Evolutionary conservation across 2,888 invertebrate genomes (phyloP).

Genomic region (Habrosyne pyritoides): DNA sequence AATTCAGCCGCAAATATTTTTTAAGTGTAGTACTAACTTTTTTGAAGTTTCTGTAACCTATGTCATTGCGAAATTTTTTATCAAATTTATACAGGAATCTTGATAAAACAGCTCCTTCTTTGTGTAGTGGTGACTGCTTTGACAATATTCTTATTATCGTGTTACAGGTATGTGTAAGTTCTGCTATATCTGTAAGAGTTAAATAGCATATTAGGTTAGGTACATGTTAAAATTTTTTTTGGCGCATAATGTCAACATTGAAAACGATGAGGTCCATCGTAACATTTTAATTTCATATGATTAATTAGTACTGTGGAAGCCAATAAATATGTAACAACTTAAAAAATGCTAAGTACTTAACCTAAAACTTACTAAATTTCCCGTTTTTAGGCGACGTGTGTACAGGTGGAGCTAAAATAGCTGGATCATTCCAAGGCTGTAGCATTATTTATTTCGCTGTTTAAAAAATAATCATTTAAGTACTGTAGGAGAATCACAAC

Average conservation of each 20-base stretch:
- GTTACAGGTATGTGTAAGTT: conserved; percentile 48
- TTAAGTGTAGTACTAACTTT: conserved; percentile 79
- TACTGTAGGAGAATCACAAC: too few relatives aligned
- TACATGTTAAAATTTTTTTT: too few relatives aligned
- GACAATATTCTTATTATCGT: conserved; percentile 57
- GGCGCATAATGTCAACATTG: too few relatives aligned
- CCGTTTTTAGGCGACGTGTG: conserved; percentile 49
- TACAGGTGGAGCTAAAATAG: conserved; percentile 62
- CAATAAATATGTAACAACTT: too few relatives aligned
- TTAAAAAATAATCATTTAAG: too few relatives aligned
- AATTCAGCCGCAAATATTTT: conserved; percentile 73
- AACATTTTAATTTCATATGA: too few relatives aligned
- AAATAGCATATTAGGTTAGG: too few relatives aligned
- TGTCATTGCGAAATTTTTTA: conserved; percentile 83
- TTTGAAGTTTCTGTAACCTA: conserved; percentile 80
- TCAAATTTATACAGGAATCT: conserved; percentile 84
- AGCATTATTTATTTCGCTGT: conserved; percentile 51
- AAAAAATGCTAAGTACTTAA: neutral
- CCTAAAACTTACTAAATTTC: conserved; percentile 45
- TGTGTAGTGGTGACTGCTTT: conserved; percentile 76
- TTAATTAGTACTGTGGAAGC: too few relatives aligned
- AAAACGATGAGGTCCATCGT: too few relatives aligned
- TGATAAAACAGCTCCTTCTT: conserved; percentile 81
- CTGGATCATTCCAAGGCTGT: conserved; percentile 67
- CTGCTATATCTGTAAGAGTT: conserved; percentile 55